phyloP scores from a whole-genome alignment of 2,797 vertebrate genomes.

The Eidolon dupreanum region DNA sequence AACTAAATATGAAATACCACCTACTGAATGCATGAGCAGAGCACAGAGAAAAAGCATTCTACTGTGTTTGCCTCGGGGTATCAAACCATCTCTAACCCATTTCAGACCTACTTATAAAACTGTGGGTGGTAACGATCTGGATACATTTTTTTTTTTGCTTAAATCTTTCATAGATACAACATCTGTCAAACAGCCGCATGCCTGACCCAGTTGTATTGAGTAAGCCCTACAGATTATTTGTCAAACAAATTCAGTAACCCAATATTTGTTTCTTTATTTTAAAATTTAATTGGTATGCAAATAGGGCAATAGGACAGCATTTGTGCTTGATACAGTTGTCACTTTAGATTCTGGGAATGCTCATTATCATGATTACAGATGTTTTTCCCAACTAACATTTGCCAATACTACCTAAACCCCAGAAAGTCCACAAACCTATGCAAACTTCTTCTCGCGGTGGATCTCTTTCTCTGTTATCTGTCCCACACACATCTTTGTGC shows the following conservation, averaged over 20 bases:
- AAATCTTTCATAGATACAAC: constrained; percentile 88
- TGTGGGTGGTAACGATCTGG: constrained; percentile 89
- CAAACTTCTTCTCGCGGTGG: constrained; percentile 95
- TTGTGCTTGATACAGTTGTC: constrained; percentile 92
- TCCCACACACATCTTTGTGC: constrained; percentile 92
- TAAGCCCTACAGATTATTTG: constrained; percentile 96
- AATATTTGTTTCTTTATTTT: constrained; percentile 88
- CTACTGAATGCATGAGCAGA: neutral
- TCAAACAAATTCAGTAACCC: constrained; percentile 92
- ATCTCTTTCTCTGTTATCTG: constrained; percentile 94
- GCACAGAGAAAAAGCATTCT: neutral
- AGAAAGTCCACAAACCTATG: constrained; percentile 93
- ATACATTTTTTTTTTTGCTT: constrained; percentile 87
- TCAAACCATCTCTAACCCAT: constrained; percentile 79
- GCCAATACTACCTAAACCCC: constrained; percentile 94
- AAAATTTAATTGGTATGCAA: constrained; percentile 89
- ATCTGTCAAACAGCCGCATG: constrained; percentile 90
- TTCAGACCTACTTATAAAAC: constrained; percentile 81
- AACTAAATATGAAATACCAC: constrained; percentile 56
- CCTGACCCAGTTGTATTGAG: constrained; percentile 91
- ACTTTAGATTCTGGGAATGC: constrained; percentile 91
- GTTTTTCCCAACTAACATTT: constrained; percentile 91
- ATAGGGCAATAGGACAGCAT: constrained; percentile 87
- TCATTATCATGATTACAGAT: constrained; percentile 92
- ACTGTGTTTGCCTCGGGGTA: constrained; percentile 34